These are phyloP conservation scores for Campoplex capitator DNA, from an alignment of 2,888 invertebrate species.

Conservation along the genomic window DNA sequence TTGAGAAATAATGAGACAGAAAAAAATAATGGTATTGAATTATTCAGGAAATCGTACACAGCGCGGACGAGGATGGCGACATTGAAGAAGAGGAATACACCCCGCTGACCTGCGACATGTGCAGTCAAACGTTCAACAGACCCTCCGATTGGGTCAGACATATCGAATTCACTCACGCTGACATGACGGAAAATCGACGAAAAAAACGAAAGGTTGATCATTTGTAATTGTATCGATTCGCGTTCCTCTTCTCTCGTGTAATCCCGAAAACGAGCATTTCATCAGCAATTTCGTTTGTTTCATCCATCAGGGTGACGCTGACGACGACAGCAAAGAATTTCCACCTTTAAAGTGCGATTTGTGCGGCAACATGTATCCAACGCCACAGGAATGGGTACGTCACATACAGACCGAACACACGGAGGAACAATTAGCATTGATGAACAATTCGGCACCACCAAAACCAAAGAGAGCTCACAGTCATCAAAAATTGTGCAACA, in stretches of 20 bases:
- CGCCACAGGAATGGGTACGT: constrained; percentile 94
- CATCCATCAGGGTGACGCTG: constrained; percentile 87
- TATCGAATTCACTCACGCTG: constrained; percentile 91
- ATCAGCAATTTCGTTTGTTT: background rate
- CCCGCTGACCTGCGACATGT: constrained; percentile 92
- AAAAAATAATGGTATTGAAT: constrained; percentile 1
- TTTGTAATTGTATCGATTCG: background rate
- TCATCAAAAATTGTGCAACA: constrained; percentile 86
- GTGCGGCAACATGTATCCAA: constrained; percentile 90
- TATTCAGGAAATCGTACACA: constrained; percentile 83
- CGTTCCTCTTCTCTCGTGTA: background rate
- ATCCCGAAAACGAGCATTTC: background rate
- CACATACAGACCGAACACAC: constrained; percentile 94
- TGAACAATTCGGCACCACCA: constrained; percentile 90
- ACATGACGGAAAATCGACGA: constrained; percentile 85
- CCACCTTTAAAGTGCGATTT: constrained; percentile 92
- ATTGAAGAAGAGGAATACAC: constrained; percentile 88
- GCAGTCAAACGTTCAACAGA: constrained; percentile 92
- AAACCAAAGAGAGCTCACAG: constrained; percentile 85
- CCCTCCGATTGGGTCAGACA: constrained; percentile 94
- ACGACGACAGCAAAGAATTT: constrained; percentile 89
- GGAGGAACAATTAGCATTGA: constrained; percentile 91
- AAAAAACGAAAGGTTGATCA: constrained; percentile 81
- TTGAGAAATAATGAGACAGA: background rate
- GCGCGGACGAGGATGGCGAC: constrained; percentile 85